A percentile compares a stretch with the other conserved stretches of the same genome.
These are phyloP conservation scores for Setophaga petechia DNA, from an alignment of 2,113 vertebrate genomes.

Conservation along the genomic window DNA sequence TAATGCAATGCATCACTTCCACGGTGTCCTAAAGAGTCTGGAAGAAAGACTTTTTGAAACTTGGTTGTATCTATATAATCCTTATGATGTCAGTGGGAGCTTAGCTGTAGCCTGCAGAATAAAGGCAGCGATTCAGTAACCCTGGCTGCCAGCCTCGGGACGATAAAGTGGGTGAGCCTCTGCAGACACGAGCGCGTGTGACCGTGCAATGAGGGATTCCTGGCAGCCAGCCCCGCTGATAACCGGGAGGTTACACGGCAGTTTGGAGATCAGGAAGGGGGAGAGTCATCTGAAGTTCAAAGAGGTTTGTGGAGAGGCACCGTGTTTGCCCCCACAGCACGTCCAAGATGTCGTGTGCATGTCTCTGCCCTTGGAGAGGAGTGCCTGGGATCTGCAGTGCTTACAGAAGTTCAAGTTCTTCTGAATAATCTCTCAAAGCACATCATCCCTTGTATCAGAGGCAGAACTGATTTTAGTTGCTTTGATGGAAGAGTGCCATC, in stretches of 20 bases:
- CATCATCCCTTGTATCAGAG: not conserved
- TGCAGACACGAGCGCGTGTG: not conserved
- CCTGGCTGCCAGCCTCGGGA: not conserved
- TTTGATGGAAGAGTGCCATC: conserved; percentile 60
- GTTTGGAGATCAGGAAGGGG: not conserved
- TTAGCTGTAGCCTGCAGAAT: not conserved
- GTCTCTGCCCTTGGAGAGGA: not conserved
- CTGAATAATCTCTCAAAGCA: not conserved
- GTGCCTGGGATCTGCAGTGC: not conserved
- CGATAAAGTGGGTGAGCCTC: not conserved
- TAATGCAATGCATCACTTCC: not conserved
- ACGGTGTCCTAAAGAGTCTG: not conserved
- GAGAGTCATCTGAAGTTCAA: not conserved
- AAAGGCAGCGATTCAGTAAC: not conserved
- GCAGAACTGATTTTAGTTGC: not conserved
- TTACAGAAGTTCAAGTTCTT: not conserved
- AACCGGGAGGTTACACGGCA: not conserved
- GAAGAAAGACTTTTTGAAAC: not conserved
- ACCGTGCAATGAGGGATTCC: not conserved
- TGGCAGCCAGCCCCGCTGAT: not conserved
- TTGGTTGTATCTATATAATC: not conserved
- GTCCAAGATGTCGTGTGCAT: accelerated
- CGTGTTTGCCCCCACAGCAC: not conserved
- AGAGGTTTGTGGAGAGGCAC: not conserved
- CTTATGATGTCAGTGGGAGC: not conserved